phyloP scores from a whole-genome alignment of 2,888 invertebrate species.

The Leptinotarsa haldemani region DNA sequence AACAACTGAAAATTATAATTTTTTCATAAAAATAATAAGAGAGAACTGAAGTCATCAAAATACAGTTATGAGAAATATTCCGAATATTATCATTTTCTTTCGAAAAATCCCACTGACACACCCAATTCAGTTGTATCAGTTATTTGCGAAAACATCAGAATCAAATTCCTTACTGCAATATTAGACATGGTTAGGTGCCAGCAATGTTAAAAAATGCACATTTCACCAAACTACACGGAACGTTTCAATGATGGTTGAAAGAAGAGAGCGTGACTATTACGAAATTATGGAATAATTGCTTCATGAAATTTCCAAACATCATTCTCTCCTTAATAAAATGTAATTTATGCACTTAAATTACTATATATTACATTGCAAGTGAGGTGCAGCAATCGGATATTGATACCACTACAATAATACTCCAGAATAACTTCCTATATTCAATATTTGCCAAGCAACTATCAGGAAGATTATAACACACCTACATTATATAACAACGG shows the following conservation, averaged over 20 bases:
- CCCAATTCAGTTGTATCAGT: background rate
- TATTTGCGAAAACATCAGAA: background rate
- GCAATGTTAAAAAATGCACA: slow-evolving; percentile 3
- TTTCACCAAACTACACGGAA: slow-evolving; percentile 1
- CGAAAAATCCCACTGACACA: background rate
- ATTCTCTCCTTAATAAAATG: background rate
- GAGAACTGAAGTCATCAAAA: too few relatives aligned
- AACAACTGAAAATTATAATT: too few relatives aligned
- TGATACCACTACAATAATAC: too few relatives aligned
- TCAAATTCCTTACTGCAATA: background rate
- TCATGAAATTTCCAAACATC: slow-evolving; percentile 18
- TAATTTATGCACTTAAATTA: background rate
- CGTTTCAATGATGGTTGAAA: background rate
- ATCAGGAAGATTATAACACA: too few relatives aligned
- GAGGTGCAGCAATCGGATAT: too few relatives aligned
- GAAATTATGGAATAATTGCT: slow-evolving; percentile 18
- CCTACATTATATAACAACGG: too few relatives aligned
- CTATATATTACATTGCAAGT: too few relatives aligned
- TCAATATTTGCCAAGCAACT: too few relatives aligned
- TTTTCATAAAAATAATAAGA: too few relatives aligned
- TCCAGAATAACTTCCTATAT: too few relatives aligned
- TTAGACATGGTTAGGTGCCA: background rate
- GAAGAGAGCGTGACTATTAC: slow-evolving; percentile 27
- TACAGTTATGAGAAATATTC: too few relatives aligned
- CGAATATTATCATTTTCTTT: background rate